Percentiles rank a stretch among this genome's conserved stretches.
phyloP scores from a whole-genome alignment of 2,113 vertebrate species.

The Dinomys branickii region DNA sequence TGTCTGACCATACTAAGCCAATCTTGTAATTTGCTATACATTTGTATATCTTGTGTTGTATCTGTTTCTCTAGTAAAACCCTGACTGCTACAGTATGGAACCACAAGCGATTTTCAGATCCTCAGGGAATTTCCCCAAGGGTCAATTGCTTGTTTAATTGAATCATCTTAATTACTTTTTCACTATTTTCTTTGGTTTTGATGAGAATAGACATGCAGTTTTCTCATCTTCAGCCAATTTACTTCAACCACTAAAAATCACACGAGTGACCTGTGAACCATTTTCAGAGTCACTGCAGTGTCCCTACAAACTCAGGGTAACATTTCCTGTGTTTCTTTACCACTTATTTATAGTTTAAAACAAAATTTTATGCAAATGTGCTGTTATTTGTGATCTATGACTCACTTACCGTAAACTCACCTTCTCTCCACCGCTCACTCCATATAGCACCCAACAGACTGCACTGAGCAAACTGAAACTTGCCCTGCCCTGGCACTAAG shows the following conservation, averaged over 20 bases:
- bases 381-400: background rate
- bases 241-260: background rate
- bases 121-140: background rate
- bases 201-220: background rate
- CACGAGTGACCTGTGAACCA: background rate
- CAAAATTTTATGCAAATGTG: background rate
- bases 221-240: background rate
- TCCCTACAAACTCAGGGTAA: background rate
- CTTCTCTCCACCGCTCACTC: background rate
- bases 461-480: background rate
- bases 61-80: too few relatives aligned
- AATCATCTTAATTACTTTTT: background rate
- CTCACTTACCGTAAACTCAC: background rate
- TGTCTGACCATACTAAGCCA: too few relatives aligned
- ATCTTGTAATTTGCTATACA: too few relatives aligned
- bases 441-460: background rate
- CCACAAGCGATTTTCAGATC: background rate
- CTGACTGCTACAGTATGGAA: background rate
- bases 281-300: background rate
- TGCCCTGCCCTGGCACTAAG: background rate
- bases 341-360: background rate
- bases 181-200: background rate
- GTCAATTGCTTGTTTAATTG: background rate
- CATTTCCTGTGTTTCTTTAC: background rate
- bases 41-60: too few relatives aligned